These are phyloP conservation scores for Conopomorpha cramerella DNA, from an alignment of 1,140 invertebrate genomes.

Conservation along the genomic window DNA sequence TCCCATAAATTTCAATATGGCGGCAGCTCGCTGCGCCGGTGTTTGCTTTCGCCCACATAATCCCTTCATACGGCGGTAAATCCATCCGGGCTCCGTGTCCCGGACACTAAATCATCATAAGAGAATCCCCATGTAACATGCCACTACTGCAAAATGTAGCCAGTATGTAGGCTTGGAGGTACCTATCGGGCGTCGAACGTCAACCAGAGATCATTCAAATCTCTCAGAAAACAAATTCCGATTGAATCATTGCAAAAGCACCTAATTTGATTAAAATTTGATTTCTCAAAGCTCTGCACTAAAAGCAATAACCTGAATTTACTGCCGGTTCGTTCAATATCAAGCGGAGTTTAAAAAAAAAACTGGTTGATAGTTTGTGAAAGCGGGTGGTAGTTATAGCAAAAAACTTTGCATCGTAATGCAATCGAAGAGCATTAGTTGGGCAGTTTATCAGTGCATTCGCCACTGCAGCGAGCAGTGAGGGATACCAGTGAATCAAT, in stretches of 20 bases:
- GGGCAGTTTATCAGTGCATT: conserved; percentile 39
- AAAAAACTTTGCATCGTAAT: conserved; percentile 57
- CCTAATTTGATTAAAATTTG: neutral
- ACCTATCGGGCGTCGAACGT: no score
- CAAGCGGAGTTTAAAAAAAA: neutral
- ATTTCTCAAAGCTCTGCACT: neutral
- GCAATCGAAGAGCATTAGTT: conserved; percentile 50
- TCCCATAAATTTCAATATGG: conserved; percentile 50
- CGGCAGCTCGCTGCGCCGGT: conserved; percentile 44
- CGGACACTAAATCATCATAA: conserved; percentile 57
- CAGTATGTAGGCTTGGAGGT: no score
- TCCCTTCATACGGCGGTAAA: conserved; percentile 55
- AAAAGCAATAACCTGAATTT: neutral
- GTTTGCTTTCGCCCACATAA: conserved; percentile 59
- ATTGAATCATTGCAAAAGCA: no score
- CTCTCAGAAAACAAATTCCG: no score
- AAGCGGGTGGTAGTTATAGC: conserved; percentile 26
- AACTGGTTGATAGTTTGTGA: neutral
- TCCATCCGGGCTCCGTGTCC: conserved; percentile 45
- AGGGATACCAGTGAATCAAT: no score
- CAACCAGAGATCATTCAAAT: no score
- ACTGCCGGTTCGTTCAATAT: no score
- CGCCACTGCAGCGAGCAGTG: conserved; percentile 32
- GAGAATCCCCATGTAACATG: conserved; percentile 50
- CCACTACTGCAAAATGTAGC: no score